Conservation (phyloP, 2,888 invertebrate genomes). For the Tipula unca region DNA sequence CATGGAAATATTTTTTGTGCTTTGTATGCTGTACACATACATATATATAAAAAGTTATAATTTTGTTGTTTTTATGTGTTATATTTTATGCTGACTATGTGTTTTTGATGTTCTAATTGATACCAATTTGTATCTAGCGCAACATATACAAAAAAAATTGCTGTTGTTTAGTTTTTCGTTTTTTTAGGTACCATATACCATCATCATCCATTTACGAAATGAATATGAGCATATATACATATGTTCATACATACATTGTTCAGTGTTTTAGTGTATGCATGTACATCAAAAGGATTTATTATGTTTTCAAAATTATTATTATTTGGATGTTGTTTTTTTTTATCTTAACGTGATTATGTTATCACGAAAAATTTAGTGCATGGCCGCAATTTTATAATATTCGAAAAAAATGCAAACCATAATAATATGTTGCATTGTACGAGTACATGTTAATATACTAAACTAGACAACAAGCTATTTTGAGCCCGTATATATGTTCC, state of each 20-base stretch:
- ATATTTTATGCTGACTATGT: constrained; percentile 14
- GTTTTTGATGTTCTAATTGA: constrained; percentile 14
- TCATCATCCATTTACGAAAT: not conserved
- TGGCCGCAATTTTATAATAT: too few relatives aligned
- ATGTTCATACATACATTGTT: not conserved
- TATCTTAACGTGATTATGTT: not conserved
- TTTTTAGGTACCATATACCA: not conserved
- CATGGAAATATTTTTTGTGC: not conserved
- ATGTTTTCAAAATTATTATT: not conserved
- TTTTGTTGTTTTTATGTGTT: not conserved
- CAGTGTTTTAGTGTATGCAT: not conserved
- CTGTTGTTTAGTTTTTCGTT: not conserved
- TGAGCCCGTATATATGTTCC: too few relatives aligned
- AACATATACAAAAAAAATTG: not conserved
- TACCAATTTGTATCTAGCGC: not conserved
- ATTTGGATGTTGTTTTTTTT: not conserved
- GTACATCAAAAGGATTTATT: not conserved
- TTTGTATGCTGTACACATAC: not conserved
- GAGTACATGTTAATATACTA: too few relatives aligned
- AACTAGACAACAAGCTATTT: too few relatives aligned
- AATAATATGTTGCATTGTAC: too few relatives aligned
- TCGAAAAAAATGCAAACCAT: too few relatives aligned
- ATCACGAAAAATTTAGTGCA: not conserved
- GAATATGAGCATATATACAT: not conserved
- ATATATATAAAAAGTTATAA: not conserved